These are phyloP conservation scores for Poeciliopsis occidentalis DNA, from an alignment of 2,113 vertebrate species.

Conservation along the genomic window DNA sequence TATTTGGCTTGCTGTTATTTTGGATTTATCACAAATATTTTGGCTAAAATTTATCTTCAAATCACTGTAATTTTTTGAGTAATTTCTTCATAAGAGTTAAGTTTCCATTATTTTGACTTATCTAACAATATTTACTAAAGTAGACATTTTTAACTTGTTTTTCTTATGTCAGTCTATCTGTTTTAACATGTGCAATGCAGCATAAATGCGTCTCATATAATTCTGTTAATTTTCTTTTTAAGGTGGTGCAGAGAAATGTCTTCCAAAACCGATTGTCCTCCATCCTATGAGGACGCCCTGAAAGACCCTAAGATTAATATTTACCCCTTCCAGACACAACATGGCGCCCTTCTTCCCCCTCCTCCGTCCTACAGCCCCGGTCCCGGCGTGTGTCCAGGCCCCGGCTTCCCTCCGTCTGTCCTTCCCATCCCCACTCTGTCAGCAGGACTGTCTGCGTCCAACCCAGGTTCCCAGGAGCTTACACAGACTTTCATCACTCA, in stretches of 20 bases:
- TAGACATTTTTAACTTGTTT: no score
- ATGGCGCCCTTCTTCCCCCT: slow-evolving; percentile 41
- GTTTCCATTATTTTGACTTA: no score
- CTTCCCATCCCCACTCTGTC: slow-evolving; percentile 79
- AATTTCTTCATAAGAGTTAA: no score
- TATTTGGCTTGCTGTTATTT: no score
- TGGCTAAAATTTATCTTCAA: no score
- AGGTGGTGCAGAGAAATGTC: slow-evolving; percentile 50
- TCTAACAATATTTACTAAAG: no score
- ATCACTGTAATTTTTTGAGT: no score
- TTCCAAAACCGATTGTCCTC: slow-evolving; percentile 71
- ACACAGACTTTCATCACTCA: slow-evolving; percentile 7
- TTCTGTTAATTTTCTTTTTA: slow-evolving; percentile 2
- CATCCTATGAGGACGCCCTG: slow-evolving; percentile 75
- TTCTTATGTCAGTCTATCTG: no score
- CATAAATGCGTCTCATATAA: not conserved
- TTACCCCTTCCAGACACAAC: slow-evolving; percentile 36
- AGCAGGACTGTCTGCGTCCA: slow-evolving; percentile 68
- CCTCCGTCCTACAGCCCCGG: slow-evolving; percentile 68
- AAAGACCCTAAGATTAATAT: slow-evolving; percentile 53
- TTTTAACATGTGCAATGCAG: not conserved
- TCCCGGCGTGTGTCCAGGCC: slow-evolving; percentile 52
- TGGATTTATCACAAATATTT: no score
- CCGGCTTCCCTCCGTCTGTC: slow-evolving; percentile 61
- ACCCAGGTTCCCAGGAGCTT: slow-evolving; percentile 53